phyloP scores from a whole-genome alignment of 2,888 invertebrate species.

The Alloscopus bannaensis region DNA sequence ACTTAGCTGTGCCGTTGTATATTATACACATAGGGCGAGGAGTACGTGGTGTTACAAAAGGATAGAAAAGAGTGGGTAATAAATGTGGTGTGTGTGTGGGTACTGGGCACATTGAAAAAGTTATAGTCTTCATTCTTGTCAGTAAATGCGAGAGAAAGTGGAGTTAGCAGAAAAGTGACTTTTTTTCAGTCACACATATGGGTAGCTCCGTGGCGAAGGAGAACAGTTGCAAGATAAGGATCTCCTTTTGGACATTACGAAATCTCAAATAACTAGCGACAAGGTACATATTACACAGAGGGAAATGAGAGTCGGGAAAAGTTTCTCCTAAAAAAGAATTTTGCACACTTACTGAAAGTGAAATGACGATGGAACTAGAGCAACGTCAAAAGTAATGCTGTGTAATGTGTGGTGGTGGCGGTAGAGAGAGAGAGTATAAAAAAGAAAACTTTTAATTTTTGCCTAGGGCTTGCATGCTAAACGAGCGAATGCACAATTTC shows the following conservation, averaged over 20 bases:
- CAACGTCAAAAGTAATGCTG: too few relatives aligned
- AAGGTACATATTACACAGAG: too few relatives aligned
- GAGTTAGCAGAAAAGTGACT: too few relatives aligned
- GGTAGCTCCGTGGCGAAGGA: too few relatives aligned
- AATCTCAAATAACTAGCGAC: conserved; percentile 46
- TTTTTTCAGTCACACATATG: too few relatives aligned
- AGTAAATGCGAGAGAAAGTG: background rate
- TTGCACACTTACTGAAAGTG: conserved; percentile 27
- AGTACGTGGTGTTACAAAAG: too few relatives aligned
- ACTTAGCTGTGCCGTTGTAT: too few relatives aligned
- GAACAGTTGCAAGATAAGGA: conserved; percentile 29
- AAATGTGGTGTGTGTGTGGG: conserved; percentile 7
- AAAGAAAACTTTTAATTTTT: conserved; percentile 55
- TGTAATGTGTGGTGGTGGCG: too few relatives aligned
- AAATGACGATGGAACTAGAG: conserved; percentile 45
- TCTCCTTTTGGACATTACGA: conserved; percentile 41
- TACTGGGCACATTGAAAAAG: too few relatives aligned
- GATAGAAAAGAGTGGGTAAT: too few relatives aligned
- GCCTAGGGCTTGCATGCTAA: conserved; percentile 57
- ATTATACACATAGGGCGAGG: too few relatives aligned
- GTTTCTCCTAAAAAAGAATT: conserved; percentile 38
- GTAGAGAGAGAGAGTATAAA: conserved; percentile 17
- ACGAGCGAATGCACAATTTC: conserved; percentile 54
- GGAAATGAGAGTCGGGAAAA: conserved; percentile 15
- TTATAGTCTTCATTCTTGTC: too few relatives aligned